phyloP scores from a whole-genome alignment of 2,888 invertebrate species.

The Coelopa pilipes region DNA sequence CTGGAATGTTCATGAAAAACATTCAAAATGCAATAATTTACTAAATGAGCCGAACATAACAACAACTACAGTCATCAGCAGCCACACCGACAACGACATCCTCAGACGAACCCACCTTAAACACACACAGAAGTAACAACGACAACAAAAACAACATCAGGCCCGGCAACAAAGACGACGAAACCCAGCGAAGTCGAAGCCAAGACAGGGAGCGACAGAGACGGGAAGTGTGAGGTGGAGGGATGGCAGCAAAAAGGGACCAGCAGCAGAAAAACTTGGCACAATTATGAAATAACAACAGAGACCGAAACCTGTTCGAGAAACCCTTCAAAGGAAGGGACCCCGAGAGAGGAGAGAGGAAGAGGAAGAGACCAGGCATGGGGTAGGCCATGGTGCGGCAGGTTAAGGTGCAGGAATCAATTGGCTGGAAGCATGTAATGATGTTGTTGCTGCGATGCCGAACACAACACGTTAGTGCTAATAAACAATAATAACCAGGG shows the following conservation, averaged over 20 bases:
- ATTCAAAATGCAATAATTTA: slow-evolving; percentile 59
- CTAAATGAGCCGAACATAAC: slow-evolving; percentile 48
- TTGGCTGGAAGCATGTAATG: slow-evolving; percentile 22
- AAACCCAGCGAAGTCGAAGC: too few relatives aligned
- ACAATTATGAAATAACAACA: slow-evolving; percentile 55
- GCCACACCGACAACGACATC: slow-evolving; percentile 7
- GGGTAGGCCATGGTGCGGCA: slow-evolving; percentile 5
- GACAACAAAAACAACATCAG: slow-evolving; percentile 29
- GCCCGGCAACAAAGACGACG: slow-evolving; percentile 20
- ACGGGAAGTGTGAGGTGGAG: neutral
- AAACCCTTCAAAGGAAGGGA: neutral
- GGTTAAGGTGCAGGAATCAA: slow-evolving; percentile 27
- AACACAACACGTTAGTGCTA: slow-evolving; percentile 23
- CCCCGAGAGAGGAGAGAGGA: neutral
- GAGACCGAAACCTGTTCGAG: slow-evolving; percentile 25
- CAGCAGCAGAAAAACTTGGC: slow-evolving; percentile 50
- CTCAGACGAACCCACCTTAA: slow-evolving; percentile 14
- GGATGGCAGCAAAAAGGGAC: slow-evolving; percentile 26
- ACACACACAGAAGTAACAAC: slow-evolving; percentile 29
- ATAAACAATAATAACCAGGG: slow-evolving; percentile 20
- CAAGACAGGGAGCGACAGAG: too few relatives aligned
- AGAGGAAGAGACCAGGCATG: neutral
- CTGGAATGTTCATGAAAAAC: slow-evolving; percentile 41
- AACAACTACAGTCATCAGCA: too few relatives aligned
- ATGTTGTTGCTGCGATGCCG: slow-evolving; percentile 27